Evolutionary conservation across 2,888 invertebrate genomes (phyloP).

Genomic region (Artemia sinica): DNA sequence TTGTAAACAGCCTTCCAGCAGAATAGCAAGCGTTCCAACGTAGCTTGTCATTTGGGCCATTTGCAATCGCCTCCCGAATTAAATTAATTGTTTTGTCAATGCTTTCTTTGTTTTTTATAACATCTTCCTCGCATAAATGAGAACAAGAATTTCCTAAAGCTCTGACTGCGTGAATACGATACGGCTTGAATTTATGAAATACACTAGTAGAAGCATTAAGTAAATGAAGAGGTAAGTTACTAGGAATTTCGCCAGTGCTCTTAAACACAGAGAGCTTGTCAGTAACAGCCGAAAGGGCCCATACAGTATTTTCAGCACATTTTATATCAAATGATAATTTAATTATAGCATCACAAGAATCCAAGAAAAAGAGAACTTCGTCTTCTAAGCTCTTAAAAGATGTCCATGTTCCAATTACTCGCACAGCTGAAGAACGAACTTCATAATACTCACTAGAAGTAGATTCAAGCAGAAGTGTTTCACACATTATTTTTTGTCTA

Average conservation of each 20-base stretch:
- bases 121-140: background rate
- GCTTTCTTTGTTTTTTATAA: background rate
- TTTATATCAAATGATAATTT: background rate
- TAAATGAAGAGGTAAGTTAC: background rate
- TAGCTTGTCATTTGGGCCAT: background rate
- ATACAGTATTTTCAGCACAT: conserved; percentile 3
- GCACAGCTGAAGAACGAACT: conserved; percentile 9
- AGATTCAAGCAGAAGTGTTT: background rate
- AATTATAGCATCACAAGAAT: conserved; percentile 8
- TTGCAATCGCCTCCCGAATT: background rate
- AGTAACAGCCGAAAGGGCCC: background rate
- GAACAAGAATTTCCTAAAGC: background rate
- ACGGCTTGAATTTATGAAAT: conserved; percentile 2
- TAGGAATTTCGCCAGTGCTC: background rate
- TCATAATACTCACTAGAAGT: background rate
- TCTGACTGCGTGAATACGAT: conserved; percentile 1
- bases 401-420: conserved; percentile 7
- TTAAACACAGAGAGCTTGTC: background rate
- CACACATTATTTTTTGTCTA: conserved; percentile 12
- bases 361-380: background rate
- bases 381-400: conserved; percentile 2
- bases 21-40: conserved; percentile 4
- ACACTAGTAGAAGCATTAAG: background rate
- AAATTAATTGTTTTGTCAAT: background rate
- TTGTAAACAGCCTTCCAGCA: background rate